Conservation (phyloP, 2,113 vertebrate species). For the Pristiophorus japonicus region DNA sequence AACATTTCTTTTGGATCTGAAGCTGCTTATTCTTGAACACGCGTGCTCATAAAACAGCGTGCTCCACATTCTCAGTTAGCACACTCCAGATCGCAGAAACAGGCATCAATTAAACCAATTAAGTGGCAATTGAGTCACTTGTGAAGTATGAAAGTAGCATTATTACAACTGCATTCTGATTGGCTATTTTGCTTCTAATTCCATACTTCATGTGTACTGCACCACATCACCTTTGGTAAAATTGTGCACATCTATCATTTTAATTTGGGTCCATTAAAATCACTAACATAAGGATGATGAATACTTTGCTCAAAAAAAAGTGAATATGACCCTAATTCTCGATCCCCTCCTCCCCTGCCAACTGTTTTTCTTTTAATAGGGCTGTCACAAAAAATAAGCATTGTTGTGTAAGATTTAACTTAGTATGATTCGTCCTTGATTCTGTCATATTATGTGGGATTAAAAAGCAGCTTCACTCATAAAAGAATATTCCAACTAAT, state of each 20-base stretch:
- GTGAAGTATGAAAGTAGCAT: background rate
- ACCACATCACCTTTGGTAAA: background rate
- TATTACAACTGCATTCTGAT: background rate
- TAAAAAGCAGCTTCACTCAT: background rate
- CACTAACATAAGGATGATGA: background rate
- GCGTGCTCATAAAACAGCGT: background rate
- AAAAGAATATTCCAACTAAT: background rate
- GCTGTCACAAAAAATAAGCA: background rate
- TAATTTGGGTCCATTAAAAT: background rate
- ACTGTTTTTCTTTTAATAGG: background rate
- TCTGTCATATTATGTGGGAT: background rate
- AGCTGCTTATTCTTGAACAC: background rate
- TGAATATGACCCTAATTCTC: background rate
- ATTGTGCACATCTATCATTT: background rate
- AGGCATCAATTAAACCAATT: background rate
- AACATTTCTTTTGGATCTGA: background rate
- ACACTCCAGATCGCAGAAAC: background rate
- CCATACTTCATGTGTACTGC: background rate
- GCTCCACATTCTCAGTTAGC: background rate
- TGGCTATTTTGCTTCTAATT: background rate
- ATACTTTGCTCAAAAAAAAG: background rate
- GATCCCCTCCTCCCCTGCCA: background rate
- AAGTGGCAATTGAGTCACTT: background rate
- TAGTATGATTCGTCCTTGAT: background rate
- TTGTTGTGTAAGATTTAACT: background rate